phyloP scores from a whole-genome alignment of 2,888 invertebrate genomes.

The Lithophane ornitopus region DNA sequence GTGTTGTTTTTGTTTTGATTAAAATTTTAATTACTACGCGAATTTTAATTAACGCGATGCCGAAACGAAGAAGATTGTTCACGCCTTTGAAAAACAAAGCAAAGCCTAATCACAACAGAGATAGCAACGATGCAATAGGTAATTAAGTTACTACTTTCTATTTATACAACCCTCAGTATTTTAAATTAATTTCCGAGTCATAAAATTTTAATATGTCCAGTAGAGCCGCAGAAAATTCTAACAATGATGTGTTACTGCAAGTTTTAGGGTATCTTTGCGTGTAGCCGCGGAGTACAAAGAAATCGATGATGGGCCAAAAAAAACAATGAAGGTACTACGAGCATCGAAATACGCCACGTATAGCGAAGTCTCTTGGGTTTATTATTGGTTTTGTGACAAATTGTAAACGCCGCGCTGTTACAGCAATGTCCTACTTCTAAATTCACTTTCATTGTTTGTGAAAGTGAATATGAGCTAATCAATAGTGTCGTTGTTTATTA shows the following conservation, averaged over 20 bases:
- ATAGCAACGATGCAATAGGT: constrained; percentile 64
- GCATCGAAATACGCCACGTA: constrained; percentile 46
- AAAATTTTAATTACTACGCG: constrained; percentile 39
- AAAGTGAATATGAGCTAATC: constrained; percentile 25
- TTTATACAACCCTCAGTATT: constrained; percentile 9
- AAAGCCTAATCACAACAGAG: constrained; percentile 64
- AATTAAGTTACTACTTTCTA: constrained; percentile 43
- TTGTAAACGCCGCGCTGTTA: background rate
- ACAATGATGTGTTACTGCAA: background rate
- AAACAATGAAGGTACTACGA: constrained; percentile 11
- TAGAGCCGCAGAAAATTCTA: background rate
- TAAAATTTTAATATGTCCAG: background rate
- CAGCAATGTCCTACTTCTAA: constrained; percentile 33
- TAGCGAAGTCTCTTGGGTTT: constrained; percentile 1
- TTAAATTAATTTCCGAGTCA: background rate
- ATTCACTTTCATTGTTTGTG: constrained; percentile 24
- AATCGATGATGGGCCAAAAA: constrained; percentile 29
- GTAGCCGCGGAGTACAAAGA: background rate
- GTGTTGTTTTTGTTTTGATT: constrained; percentile 63
- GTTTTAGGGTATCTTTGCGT: background rate
- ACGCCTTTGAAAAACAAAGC: constrained; percentile 79
- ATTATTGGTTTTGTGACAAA: constrained; percentile 12
- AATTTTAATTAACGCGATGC: constrained; percentile 72
- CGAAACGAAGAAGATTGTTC: constrained; percentile 83
- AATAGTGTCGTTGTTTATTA: constrained; percentile 40